Percentiles rank a stretch among this genome's conserved stretches.
Evolutionary conservation across 2,888 invertebrate genomes (phyloP).

Genomic region (Nephrotoma guestfalica): DNA sequence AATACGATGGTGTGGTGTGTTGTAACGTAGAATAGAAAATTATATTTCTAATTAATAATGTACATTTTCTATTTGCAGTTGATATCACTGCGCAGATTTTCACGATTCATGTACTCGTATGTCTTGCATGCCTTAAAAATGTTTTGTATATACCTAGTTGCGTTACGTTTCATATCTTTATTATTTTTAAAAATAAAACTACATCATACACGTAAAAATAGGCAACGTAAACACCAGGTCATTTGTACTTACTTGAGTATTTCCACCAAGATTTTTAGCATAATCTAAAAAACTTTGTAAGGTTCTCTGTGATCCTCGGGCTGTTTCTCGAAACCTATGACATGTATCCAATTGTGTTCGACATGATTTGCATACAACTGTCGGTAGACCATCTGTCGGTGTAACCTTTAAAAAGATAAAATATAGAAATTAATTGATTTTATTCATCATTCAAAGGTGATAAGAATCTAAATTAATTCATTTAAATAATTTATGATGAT

Average conservation of each 20-base stretch:
- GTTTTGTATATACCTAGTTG: too few species aligned
- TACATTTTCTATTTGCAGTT: too few species aligned
- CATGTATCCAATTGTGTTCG: slow-evolving; percentile 59
- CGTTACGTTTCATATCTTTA: too few species aligned
- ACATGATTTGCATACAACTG: slow-evolving; percentile 63
- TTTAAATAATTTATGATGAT: not conserved
- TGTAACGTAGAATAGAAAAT: too few species aligned
- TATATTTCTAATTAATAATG: too few species aligned
- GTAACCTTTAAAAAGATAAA: slow-evolving; percentile 44
- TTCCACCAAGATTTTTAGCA: slow-evolving; percentile 50
- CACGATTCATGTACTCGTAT: too few species aligned
- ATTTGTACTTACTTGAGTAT: slow-evolving; percentile 41
- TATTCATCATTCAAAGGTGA: not conserved
- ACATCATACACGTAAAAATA: too few species aligned
- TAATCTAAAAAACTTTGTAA: slow-evolving; percentile 61
- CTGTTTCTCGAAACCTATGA: slow-evolving; percentile 60
- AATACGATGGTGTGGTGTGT: too few species aligned
- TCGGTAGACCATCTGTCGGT: slow-evolving; percentile 60
- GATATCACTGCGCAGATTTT: too few species aligned
- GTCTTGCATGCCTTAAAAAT: too few species aligned
- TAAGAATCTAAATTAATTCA: slow-evolving; percentile 1
- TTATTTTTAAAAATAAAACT: too few species aligned
- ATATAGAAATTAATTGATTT: slow-evolving; percentile 8
- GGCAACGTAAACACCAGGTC: too few species aligned
- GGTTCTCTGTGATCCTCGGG: slow-evolving; percentile 59